These are phyloP conservation scores for Drosophila funebris DNA, from an alignment of 1,140 invertebrate genomes.

Conservation along the genomic window DNA sequence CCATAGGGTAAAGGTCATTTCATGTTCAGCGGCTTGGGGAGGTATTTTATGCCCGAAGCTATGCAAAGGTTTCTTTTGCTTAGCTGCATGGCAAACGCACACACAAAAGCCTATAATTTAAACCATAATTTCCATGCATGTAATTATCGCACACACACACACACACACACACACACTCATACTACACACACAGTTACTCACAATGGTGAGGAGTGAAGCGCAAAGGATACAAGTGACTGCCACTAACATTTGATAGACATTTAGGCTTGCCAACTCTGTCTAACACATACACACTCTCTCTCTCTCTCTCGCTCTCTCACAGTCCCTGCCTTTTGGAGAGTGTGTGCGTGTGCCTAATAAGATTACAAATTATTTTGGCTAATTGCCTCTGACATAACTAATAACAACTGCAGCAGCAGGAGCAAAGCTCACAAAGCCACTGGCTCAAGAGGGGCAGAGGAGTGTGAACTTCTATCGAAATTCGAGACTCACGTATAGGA, in stretches of 20 bases:
- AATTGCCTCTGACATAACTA: conserved; percentile 78
- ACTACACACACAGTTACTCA: not conserved
- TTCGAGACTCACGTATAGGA: conserved; percentile 24
- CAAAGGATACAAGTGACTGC: conserved; percentile 13
- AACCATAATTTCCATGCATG: conserved; percentile 56
- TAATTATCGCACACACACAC: conserved; percentile 51
- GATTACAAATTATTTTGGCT: conserved; percentile 75
- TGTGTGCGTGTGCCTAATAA: conserved; percentile 49
- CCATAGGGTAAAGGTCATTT: not conserved
- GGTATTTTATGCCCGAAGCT: not conserved
- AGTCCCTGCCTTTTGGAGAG: not conserved
- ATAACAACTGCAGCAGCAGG: conserved; percentile 63
- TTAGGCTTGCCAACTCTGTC: not conserved
- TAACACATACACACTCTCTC: not conserved
- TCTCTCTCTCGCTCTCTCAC: not conserved
- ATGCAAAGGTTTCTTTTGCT: conserved; percentile 34
- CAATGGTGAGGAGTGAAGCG: not conserved
- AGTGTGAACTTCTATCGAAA: not conserved
- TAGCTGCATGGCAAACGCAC: not conserved
- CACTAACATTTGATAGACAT: conserved; percentile 36
- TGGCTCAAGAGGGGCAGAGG: not conserved
- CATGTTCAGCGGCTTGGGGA: not conserved
- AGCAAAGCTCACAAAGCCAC: conserved; percentile 18
- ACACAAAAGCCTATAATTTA: conserved; percentile 20
- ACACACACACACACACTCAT: conserved; percentile 5